Evolutionary conservation across 2,888 invertebrate species (phyloP).

Genomic region (Congeria kusceri): DNA sequence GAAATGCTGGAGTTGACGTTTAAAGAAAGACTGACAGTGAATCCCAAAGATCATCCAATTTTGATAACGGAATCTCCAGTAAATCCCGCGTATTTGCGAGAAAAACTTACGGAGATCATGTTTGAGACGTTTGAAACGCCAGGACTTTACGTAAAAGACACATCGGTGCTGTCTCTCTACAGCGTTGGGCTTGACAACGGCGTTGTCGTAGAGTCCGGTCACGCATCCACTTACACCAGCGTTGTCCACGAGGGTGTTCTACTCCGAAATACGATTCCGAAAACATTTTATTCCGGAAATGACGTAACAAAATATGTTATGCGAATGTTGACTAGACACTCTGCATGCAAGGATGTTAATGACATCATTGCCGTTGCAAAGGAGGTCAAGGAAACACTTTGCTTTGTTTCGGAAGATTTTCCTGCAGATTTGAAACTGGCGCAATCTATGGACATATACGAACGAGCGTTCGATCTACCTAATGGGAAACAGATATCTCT

Average conservation of each 20-base stretch:
- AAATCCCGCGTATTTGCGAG: conserved; percentile 25
- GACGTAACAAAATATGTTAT: conserved; percentile 18
- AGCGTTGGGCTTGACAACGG: conserved; percentile 26
- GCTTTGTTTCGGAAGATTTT: conserved; percentile 34
- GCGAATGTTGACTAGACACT: neutral
- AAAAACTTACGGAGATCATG: conserved; percentile 39
- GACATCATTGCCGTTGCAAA: conserved; percentile 11
- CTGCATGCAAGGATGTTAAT: conserved; percentile 6
- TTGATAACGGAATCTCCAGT: conserved; percentile 32
- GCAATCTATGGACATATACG: conserved; percentile 24
- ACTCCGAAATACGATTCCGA: conserved; percentile 25
- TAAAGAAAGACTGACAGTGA: conserved; percentile 13
- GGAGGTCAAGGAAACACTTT: conserved; percentile 23
- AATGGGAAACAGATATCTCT: conserved; percentile 17
- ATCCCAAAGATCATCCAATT: conserved; percentile 20
- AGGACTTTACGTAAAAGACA: conserved; percentile 22
- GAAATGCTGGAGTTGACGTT: conserved; percentile 24
- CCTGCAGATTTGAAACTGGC: conserved; percentile 24
- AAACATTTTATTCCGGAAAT: conserved; percentile 35
- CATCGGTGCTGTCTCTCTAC: conserved; percentile 19
- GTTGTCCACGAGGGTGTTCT: conserved; percentile 40
- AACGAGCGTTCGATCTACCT: conserved; percentile 19
- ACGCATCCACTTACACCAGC: conserved; percentile 27
- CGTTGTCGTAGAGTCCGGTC: conserved; percentile 34
- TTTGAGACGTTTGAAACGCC: conserved; percentile 36